Conservation (phyloP, 2,888 invertebrate species). For the Pinctada fucata region DNA sequence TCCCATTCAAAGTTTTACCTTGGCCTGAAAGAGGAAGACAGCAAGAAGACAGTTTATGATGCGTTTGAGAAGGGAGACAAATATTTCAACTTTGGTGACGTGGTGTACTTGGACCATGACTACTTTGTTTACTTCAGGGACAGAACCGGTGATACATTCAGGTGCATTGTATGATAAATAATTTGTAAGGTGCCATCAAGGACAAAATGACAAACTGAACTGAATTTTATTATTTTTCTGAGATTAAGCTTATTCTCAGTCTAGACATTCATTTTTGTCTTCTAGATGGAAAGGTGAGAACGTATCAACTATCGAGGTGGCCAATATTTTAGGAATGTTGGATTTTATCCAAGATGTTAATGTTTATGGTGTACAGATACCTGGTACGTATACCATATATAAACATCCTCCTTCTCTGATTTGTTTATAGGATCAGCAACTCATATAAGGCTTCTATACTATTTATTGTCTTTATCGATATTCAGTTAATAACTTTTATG, state of each 20-base stretch:
- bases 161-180: constrained; percentile 41
- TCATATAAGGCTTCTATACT: no score
- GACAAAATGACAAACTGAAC: no score
- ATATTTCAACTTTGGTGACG: constrained; percentile 66
- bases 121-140: constrained; percentile 65
- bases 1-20: constrained; percentile 25
- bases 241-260: no score
- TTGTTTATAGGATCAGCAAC: no score
- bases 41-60: constrained; percentile 91
- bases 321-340: constrained; percentile 54
- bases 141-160: constrained; percentile 67
- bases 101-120: constrained; percentile 57
- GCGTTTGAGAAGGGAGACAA: constrained; percentile 90
- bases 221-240: no score
- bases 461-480: no score
- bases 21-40: constrained; percentile 61
- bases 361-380: constrained; percentile 66
- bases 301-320: constrained; percentile 69
- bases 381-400: constrained; percentile 44
- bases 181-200: no score
- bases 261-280: not conserved
- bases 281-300: constrained; percentile 70
- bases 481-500: no score
- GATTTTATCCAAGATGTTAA: constrained; percentile 64
- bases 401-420: no score